Base-by-base conservation (phyloP, 2,113 vertebrate species). In the Lichenostomus cassidix region DNA sequence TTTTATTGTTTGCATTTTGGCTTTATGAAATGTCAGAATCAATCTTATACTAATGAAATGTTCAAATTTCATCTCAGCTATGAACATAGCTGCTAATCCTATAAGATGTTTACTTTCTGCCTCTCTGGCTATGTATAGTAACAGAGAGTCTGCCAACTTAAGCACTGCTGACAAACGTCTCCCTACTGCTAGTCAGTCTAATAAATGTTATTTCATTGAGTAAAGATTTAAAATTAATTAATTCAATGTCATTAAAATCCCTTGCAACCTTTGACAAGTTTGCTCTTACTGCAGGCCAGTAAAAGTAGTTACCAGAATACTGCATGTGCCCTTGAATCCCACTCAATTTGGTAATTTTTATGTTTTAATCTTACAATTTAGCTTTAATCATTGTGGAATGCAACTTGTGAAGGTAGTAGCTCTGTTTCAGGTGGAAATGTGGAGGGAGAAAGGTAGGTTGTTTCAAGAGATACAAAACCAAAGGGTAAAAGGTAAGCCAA, bases 21-120 rank as follows among this genome's bases (percentile, higher is more conserved):
- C 94, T 97, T 95, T 96, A 73, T 52, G 95, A 97, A 97, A 97
- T 97, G 97, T 97, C 97, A 97, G 95, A 93, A 94, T 91, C 95
- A 96, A 83, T 94, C 95, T 94, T 96, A 90, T 47, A 96, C 94
- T 97, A 96, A 96, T 95, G 94, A 97, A 97, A 95, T 94, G 89
- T 94, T 94, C 97, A 96, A 94, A 95, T 97, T 96, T 94, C 89
- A 96, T 97, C 94, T 97, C 90, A 85, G 91, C 94, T 89, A 83
- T 83, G 89, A 96, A 83, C 93, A 94, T 73, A 94, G 83, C 95
- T 92, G 84, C 94, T 95, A 94, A 97, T 94, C 94, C 93, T 92
- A 46, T 94, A 93, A 96, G 88, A 89, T 95, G 94, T 95, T 96
- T 96, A 95, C 94, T 90, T 94, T 96, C 94, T 91, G 76, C 93